Base-by-base conservation (phyloP, 2,797 vertebrate genomes). In the Channa striata region DNA sequence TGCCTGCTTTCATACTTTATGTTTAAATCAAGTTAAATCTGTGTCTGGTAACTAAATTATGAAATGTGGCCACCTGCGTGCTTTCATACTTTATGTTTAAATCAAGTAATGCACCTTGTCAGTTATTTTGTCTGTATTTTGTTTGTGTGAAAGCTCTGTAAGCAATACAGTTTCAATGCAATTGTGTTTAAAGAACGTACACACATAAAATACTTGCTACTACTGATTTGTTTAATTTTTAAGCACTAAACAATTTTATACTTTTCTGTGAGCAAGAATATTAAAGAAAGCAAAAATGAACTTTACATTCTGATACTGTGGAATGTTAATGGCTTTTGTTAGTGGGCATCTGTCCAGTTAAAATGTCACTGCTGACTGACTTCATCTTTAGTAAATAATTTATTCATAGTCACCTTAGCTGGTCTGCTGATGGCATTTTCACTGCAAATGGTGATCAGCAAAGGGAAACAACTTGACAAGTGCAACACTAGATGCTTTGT, bases 351-450 rank as follows among this genome's bases (percentile, higher is more conserved):
- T 73, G 47, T 72, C 63, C 4, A 19, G 9, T 46, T 74, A 69
- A 74, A 58, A 77, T 61, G 60, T 7, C 58, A 65, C 1, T 52
- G 17, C 58, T 71, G 47, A 76, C 72, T 21, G 13, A 56, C 71
- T 65, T 76, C 34, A 50, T 62, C 40, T 7, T 48, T 4, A 30
- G 14, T 48, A 59, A 64, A 64, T 70, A 1, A 67, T 68, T 51
- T 70, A 74, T 77, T 60, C 49, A 46, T 10, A 14, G 70, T 80
- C 33, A 53, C 48, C 21, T 56, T n/a, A 64, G 14, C 53, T 66
- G 47, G 46, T 69, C 11, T 0, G 4, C 36, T 43, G 43, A 72
- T 77, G 67, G 61, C 49, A 82, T 80, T 80, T 69, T 56, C 37
- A 11, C 13, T 54, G 50, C 48, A 36, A 48, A 60, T 20, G 16